Evolutionary conservation across 2,888 invertebrate genomes (phyloP).

Genomic region (Elmis aenea): DNA sequence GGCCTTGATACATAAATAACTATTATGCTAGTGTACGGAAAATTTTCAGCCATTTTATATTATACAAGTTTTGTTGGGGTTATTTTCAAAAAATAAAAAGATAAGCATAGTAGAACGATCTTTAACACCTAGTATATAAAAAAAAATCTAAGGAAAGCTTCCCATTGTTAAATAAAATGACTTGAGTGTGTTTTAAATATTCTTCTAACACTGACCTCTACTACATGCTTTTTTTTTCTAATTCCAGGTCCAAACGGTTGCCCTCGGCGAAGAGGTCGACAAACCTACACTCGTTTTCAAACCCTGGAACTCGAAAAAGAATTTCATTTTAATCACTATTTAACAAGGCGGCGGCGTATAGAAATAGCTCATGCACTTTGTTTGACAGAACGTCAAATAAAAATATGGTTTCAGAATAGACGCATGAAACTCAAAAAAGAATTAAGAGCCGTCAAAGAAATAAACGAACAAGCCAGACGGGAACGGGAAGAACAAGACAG

Average conservation of each 20-base stretch:
- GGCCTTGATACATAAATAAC: no score
- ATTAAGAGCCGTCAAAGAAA: conserved; percentile 88
- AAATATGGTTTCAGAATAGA: conserved; percentile 96
- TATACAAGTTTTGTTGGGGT: no score
- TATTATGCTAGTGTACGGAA: no score
- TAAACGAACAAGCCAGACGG: conserved; percentile 87
- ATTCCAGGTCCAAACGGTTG: conserved; percentile 92
- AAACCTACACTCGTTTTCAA: conserved; percentile 98
- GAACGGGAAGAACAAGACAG: conserved; percentile 88
- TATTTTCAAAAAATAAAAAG: no score
- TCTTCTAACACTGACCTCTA: no score
- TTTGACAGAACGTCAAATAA: conserved; percentile 93
- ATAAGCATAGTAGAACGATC: no score
- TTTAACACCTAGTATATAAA: no score
- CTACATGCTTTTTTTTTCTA: conserved; percentile 20
- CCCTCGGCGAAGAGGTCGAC: conserved; percentile 88
- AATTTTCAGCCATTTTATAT: no score
- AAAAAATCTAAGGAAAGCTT: no score
- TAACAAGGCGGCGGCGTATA: conserved; percentile 92
- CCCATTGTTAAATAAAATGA: no score
- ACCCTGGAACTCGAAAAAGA: conserved; percentile 97
- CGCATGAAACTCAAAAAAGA: conserved; percentile 97
- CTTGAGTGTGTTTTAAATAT: no score
- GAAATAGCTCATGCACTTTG: conserved; percentile 96
- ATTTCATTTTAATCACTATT: conserved; percentile 97